Evolutionary conservation across 2,113 vertebrate genomes (phyloP).

Genomic region (Riparia riparia): DNA sequence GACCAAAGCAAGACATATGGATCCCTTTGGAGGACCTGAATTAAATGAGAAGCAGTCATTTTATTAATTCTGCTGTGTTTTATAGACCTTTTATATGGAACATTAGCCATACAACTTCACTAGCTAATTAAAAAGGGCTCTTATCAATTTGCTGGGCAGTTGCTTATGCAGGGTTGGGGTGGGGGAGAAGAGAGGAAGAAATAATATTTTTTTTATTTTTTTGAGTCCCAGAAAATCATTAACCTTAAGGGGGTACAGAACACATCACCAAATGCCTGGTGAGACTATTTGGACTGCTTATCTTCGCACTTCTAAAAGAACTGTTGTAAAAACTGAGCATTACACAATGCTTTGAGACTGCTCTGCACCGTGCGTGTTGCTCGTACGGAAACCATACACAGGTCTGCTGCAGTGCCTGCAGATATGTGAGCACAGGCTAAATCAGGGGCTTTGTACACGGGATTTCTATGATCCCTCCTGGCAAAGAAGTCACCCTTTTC

Average conservation of each 20-base stretch:
- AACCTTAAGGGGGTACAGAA: neutral
- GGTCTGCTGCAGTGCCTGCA: neutral
- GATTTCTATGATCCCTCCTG: neutral
- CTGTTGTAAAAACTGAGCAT: neutral
- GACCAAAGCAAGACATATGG: constrained; percentile 41
- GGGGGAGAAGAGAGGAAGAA: neutral
- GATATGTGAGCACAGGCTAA: neutral
- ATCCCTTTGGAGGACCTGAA: constrained; percentile 27
- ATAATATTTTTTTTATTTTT: constrained; percentile 29
- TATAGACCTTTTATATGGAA: constrained; percentile 56
- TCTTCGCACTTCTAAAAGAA: neutral
- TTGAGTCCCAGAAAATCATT: neutral
- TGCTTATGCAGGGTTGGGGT: constrained; percentile 4
- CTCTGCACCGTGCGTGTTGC: rapidly evolving
- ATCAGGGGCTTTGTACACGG: neutral
- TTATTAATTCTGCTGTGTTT: constrained; percentile 64
- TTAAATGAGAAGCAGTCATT: constrained; percentile 58
- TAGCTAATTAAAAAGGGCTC: constrained; percentile 65
- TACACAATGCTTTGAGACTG: neutral
- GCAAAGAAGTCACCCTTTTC: neutral
- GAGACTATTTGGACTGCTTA: neutral
- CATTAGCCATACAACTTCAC: constrained; percentile 58
- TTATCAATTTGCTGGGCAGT: constrained; percentile 67
- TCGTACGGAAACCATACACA: neutral
- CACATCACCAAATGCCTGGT: neutral